Evolutionary conservation across 2,888 invertebrate species (phyloP).

Genomic region (Drosophila vallismaia): DNA sequence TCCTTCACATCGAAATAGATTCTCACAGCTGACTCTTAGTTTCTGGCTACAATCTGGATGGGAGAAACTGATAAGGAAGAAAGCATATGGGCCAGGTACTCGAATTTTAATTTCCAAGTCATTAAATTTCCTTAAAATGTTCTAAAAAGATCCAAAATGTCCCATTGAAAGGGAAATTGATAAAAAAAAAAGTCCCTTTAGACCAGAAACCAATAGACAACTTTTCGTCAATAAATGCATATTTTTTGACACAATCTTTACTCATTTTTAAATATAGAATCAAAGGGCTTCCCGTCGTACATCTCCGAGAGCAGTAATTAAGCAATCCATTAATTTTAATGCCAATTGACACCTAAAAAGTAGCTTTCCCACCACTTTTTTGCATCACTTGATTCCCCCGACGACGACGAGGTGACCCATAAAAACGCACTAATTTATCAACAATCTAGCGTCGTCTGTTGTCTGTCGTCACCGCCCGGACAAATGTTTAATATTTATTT

Average conservation of each 20-base stretch:
- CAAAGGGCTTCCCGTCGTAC: no score
- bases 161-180: no score
- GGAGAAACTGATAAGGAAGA: background rate
- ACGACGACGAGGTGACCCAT: slow-evolving; percentile 24
- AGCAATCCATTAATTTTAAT: background rate
- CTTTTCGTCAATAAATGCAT: no score
- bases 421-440: slow-evolving; percentile 56
- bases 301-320: background rate
- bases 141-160: no score
- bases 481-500: slow-evolving; percentile 77
- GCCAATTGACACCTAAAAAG: background rate
- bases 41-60: no score
- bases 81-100: background rate
- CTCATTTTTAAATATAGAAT: no score
- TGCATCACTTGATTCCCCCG: background rate
- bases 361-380: background rate
- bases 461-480: slow-evolving; percentile 13
- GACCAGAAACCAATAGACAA: no score
- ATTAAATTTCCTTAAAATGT: no score
- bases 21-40: background rate
- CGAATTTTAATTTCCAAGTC: no score
- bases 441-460: slow-evolving; percentile 4
- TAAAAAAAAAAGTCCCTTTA: no score
- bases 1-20: background rate
- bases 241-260: no score